Percentiles rank a stretch among this genome's conserved stretches.
These are phyloP conservation scores for Gambusia holbrooki DNA, from an alignment of 2,113 vertebrate species.

Conservation along the genomic window DNA sequence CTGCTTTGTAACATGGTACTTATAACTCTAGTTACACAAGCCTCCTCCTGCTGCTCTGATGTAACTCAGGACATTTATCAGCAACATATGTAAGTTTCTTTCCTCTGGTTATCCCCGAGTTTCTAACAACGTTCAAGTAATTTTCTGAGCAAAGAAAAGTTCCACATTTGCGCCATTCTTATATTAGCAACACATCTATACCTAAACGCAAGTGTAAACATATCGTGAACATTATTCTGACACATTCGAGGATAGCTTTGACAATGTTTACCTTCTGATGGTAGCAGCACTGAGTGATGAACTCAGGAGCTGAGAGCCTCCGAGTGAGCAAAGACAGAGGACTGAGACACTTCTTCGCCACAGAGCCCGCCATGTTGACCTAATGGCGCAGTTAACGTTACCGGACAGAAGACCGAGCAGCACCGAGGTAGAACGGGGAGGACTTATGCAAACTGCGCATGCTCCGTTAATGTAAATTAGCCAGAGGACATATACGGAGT, in stretches of 20 bases:
- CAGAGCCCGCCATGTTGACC: slow-evolving; percentile 65
- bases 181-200: background rate
- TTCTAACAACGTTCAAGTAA: background rate
- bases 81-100: background rate
- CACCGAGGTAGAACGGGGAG: slow-evolving; percentile 5
- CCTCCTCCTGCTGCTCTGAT: background rate
- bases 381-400: slow-evolving; percentile 56
- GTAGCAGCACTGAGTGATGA: slow-evolving; percentile 66
- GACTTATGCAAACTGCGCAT: slow-evolving; percentile 40
- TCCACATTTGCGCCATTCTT: background rate
- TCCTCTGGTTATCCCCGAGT: background rate
- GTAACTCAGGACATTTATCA: background rate
- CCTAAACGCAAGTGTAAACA: background rate
- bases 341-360: slow-evolving; percentile 62
- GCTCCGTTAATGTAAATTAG: background rate
- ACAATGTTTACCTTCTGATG: slow-evolving; percentile 75
- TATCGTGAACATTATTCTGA: slow-evolving; percentile 28
- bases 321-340: slow-evolving; percentile 66
- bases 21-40: background rate
- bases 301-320: slow-evolving; percentile 68
- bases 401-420: background rate
- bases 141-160: background rate
- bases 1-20: background rate
- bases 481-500: background rate
- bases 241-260: background rate